A percentile compares a stretch with the other conserved stretches of the same genome.
These are phyloP conservation scores for Bombyx mandarina DNA, from an alignment of 1,140 invertebrate genomes.

Conservation along the genomic window DNA sequence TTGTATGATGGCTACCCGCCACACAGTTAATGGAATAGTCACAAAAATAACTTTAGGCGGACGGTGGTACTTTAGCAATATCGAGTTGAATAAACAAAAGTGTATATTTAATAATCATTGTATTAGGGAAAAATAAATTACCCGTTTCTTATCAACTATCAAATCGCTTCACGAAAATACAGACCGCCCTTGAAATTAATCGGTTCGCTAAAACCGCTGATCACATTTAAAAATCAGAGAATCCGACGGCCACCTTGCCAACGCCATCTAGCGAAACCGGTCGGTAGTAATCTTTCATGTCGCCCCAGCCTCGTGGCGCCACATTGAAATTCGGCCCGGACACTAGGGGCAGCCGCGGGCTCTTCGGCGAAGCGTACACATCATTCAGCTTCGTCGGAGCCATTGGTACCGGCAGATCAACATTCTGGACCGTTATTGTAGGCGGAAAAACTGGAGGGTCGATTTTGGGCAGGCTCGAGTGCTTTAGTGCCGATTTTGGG, in stretches of 20 bases:
- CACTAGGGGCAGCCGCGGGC: constrained; percentile 48
- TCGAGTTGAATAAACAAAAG: too few relatives aligned
- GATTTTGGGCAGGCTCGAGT: constrained; percentile 62
- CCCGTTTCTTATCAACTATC: too few relatives aligned
- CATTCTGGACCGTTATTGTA: constrained; percentile 39
- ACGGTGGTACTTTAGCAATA: too few relatives aligned
- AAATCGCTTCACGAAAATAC: too few relatives aligned
- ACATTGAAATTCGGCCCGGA: constrained; percentile 81
- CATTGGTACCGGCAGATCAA: constrained; percentile 55
- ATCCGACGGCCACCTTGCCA: constrained; percentile 49
- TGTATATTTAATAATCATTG: too few relatives aligned
- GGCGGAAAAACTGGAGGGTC: constrained; percentile 57
- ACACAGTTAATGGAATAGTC: too few relatives aligned
- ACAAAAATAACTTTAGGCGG: too few relatives aligned
- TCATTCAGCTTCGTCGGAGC: constrained; percentile 65
- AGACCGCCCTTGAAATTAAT: too few relatives aligned
- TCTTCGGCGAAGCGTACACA: constrained; percentile 54
- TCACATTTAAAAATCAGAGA: constrained; percentile 72
- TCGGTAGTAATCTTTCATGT: constrained; percentile 75
- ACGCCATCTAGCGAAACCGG: constrained; percentile 77
- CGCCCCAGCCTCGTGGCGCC: constrained; percentile 84
- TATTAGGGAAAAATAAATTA: too few relatives aligned
- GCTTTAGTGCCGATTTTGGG: constrained; percentile 65
- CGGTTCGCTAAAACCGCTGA: too few relatives aligned
- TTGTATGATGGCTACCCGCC: too few relatives aligned